Conservation (phyloP, 2,888 invertebrate genomes). For the Linhomoeus sp. region DNA sequence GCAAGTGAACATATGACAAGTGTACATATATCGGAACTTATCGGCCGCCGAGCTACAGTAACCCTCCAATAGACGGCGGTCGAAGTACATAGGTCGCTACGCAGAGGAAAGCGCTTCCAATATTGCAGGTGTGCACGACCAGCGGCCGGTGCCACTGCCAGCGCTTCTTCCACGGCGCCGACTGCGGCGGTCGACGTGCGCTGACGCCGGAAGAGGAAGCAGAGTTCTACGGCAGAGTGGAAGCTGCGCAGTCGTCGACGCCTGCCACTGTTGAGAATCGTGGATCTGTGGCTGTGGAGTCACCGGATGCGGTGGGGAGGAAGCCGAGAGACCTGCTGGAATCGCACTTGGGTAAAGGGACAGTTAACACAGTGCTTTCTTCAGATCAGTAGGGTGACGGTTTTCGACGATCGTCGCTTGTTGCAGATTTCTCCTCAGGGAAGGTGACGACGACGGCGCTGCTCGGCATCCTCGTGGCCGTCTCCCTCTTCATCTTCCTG, state of each 20-base stretch:
- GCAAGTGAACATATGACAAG: background rate
- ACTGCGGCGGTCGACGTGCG: constrained; percentile 23
- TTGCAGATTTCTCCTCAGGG: background rate
- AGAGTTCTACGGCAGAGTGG: too few species aligned
- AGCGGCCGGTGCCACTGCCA: constrained; percentile 75
- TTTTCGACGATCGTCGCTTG: background rate
- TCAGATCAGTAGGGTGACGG: too few species aligned
- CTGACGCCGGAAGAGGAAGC: background rate
- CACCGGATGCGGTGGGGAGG: too few species aligned
- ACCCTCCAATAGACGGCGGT: too few species aligned
- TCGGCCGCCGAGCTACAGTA: too few species aligned
- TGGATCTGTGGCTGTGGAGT: too few species aligned
- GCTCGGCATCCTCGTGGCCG: constrained; percentile 30
- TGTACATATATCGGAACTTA: background rate
- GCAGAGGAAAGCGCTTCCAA: background rate
- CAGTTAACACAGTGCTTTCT: too few species aligned
- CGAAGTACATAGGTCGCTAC: too few species aligned
- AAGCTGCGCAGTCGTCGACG: too few species aligned
- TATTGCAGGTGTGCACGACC: constrained; percentile 63
- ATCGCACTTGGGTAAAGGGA: background rate
- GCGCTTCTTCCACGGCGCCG: constrained; percentile 39
- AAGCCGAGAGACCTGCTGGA: too few species aligned
- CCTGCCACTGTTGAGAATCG: too few species aligned
- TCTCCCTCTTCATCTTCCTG: constrained; percentile 29
- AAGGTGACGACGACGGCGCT: constrained; percentile 28